Base-by-base conservation (phyloP, 2,113 vertebrate species). In the Amphilophus citrinellus region DNA sequence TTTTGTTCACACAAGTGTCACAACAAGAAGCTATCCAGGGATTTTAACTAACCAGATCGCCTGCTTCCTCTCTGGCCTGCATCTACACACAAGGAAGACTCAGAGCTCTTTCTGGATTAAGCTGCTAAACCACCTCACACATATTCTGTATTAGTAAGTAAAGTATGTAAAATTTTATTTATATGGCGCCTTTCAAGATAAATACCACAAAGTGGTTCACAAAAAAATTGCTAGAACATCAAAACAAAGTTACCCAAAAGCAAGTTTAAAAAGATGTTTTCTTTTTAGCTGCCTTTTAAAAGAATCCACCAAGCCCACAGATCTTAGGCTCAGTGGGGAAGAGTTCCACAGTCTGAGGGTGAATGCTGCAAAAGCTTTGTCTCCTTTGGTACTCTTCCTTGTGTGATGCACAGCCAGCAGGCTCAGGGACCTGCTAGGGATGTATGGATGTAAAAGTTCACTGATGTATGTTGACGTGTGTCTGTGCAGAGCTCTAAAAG, bases 1-100 rank as follows among this genome's bases (percentile, higher is more conserved):
- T 3, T 85, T 39, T 57, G 13, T 65, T 85, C 59, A 76, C 30
- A 61, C 32, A 22, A 39, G 20, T 85, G 37, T 75, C 73, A 73
- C 10, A 50, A 47, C 15, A 68, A 20, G 6, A 66, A 66, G 32
- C 30, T n/a, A 73, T 30, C 47, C 57, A 62, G n/a, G 22, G 27
- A 35, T 61, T 63, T 39, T 39, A 39, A 39, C 37, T 39, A 39
- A 8, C 8, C 37, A 39, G 37, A 39, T 39, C 8, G 8, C 37
- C 37, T 39, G 37, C 37, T 39, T 39, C 37, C 8, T 39, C 37
- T 39, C 71, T 61, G 18, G 18, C 35, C 20, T 71, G 53, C 10
- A 35, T 39, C 76, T 13, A 66, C 22, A 79, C 24, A 17, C 24
- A 50, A 58, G 2, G 24, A 61, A 32, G 10, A 71, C 37, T 22